A percentile compares a stretch with the other conserved stretches of the same genome.
Conservation (phyloP, 2,797 vertebrate genomes). For the Myiotriccus ornatus region DNA sequence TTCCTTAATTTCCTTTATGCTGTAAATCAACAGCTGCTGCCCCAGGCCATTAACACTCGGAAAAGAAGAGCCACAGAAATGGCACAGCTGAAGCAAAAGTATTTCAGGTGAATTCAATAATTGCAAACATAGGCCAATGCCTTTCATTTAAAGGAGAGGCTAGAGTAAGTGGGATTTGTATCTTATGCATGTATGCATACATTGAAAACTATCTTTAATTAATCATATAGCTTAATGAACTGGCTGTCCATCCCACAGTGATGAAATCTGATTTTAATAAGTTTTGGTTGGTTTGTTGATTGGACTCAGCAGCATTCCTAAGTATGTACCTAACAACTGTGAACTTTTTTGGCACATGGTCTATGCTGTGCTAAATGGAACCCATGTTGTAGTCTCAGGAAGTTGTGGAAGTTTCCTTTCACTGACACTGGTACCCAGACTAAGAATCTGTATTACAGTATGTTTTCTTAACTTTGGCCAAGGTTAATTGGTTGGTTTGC, state of each 20-base stretch:
- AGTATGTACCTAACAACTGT: background rate
- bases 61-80: background rate
- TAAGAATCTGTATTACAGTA: background rate
- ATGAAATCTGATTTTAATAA: background rate
- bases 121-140: background rate
- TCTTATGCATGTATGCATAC: too few relatives aligned
- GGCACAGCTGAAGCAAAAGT: background rate
- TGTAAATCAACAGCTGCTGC: background rate
- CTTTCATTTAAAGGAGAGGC: background rate
- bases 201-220: background rate
- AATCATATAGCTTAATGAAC: background rate
- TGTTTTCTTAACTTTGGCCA: background rate
- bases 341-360: background rate
- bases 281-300: background rate
- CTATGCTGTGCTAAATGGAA: background rate
- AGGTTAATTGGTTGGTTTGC: background rate
- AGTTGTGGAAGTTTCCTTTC: background rate
- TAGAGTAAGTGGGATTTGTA: background rate
- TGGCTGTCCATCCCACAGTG: background rate
- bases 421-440: background rate
- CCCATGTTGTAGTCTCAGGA: background rate
- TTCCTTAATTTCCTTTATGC: background rate
- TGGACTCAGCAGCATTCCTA: background rate
- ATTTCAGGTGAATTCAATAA: background rate
- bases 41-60: background rate